Conservation (phyloP, 2,888 invertebrate species). For the Synanthedon vespiformis region DNA sequence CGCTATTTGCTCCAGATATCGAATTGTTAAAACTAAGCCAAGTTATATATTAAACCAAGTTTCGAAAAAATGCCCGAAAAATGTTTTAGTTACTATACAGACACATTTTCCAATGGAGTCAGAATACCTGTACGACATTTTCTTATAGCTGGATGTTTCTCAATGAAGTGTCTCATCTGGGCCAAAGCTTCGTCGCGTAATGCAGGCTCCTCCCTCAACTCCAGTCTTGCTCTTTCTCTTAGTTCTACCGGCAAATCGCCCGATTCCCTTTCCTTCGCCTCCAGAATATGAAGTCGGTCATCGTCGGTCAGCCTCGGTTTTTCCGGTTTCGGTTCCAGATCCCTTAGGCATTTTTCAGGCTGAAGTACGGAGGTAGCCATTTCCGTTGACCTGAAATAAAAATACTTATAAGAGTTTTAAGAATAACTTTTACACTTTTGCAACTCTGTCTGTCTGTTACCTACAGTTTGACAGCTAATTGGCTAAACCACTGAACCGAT, state of each 20-base stretch:
- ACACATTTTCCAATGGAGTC: too few species aligned
- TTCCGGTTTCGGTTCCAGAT: conserved; percentile 42
- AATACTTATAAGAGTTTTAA: not conserved
- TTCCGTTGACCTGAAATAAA: conserved; percentile 20
- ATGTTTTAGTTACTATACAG: too few species aligned
- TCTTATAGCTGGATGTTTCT: conserved; percentile 84
- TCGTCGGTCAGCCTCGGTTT: conserved; percentile 48
- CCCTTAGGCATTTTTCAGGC: conserved; percentile 46
- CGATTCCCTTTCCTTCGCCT: conserved; percentile 48
- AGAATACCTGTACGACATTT: conserved; percentile 76
- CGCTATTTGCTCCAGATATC: not conserved
- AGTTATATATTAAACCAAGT: too few species aligned
- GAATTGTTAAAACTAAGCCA: not conserved
- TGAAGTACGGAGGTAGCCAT: conserved; percentile 65
- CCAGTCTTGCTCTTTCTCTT: conserved; percentile 74
- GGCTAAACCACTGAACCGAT: too few species aligned
- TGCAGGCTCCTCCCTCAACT: conserved; percentile 84
- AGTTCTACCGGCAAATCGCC: conserved; percentile 68
- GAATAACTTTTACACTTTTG: not conserved
- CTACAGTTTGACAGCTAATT: too few species aligned
- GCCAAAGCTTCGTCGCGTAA: conserved; percentile 79
- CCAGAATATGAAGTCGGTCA: conserved; percentile 37
- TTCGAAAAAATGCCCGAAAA: too few species aligned
- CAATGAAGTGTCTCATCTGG: conserved; percentile 86
- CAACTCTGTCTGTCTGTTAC: too few species aligned